These are phyloP conservation scores for Champsocephalus esox DNA, from an alignment of 2,797 vertebrate genomes.

Conservation along the genomic window DNA sequence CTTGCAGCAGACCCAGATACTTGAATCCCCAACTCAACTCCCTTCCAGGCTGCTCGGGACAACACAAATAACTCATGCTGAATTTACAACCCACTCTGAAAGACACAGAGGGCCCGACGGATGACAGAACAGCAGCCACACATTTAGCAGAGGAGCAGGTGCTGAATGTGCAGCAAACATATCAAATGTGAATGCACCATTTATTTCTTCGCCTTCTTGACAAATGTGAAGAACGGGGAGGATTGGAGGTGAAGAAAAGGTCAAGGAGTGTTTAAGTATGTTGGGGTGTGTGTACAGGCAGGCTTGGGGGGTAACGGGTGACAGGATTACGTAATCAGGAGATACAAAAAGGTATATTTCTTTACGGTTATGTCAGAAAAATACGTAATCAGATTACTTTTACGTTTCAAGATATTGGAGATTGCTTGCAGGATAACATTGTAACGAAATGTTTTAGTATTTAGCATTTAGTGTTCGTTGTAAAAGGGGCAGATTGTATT, in stretches of 20 bases:
- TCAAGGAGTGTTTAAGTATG: not conserved
- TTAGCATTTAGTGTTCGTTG: too few relatives aligned
- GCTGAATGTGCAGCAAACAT: conserved; percentile 24
- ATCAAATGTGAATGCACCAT: conserved; percentile 13
- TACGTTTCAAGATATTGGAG: too few relatives aligned
- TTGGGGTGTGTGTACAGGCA: not conserved
- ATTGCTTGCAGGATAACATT: too few relatives aligned
- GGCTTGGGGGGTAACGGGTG: not conserved
- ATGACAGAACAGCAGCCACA: conserved; percentile 24
- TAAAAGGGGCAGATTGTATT: too few relatives aligned
- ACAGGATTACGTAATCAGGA: too few relatives aligned
- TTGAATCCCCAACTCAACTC: not conserved
- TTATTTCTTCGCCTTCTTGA: conserved; percentile 15
- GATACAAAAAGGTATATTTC: too few relatives aligned
- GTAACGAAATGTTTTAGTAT: too few relatives aligned
- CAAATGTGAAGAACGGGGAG: conserved; percentile 15
- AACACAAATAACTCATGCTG: conserved; percentile 38
- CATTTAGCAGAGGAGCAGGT: conserved; percentile 6
- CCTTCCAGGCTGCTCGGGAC: not conserved
- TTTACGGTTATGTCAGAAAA: too few relatives aligned
- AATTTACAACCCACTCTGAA: conserved; percentile 38
- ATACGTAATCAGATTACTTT: too few relatives aligned
- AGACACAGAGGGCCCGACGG: conserved; percentile 15
- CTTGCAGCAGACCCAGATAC: conserved; percentile 29
- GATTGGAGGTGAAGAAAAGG: not conserved